phyloP scores from a whole-genome alignment of 2,113 vertebrate genomes.

The Calonectris borealis region DNA sequence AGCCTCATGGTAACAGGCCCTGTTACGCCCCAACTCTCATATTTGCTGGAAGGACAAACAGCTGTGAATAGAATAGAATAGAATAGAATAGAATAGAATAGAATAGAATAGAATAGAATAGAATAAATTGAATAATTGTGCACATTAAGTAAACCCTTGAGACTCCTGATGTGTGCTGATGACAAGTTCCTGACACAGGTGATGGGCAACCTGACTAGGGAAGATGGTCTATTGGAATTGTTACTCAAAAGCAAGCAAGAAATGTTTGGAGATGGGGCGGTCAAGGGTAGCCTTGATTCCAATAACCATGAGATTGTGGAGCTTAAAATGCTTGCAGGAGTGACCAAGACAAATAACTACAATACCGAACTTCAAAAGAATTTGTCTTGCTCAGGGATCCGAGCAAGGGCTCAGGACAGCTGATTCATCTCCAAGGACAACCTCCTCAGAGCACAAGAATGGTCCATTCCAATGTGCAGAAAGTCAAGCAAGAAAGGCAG shows the following conservation, averaged over 20 bases:
- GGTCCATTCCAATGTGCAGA: background rate
- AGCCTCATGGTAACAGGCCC: background rate
- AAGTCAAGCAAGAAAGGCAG: background rate
- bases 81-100: background rate
- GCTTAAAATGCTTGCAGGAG: background rate
- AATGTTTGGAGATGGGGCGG: background rate
- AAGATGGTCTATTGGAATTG: background rate
- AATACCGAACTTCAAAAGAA: background rate
- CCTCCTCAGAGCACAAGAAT: background rate
- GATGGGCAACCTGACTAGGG: background rate
- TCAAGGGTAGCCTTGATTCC: background rate
- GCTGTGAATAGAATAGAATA: background rate
- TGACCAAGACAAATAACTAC: background rate
- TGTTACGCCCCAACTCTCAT: background rate
- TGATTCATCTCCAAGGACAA: background rate
- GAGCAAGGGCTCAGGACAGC: background rate
- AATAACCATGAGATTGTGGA: background rate
- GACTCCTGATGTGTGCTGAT: background rate
- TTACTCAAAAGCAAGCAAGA: background rate
- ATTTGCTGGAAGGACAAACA: background rate
- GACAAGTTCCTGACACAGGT: background rate
- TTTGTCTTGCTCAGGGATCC: background rate
- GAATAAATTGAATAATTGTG: background rate
- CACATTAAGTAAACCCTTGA: background rate
- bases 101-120: background rate